Evolutionary conservation across 2,113 vertebrate species (phyloP).

Genomic region (Catharus bicknelli): DNA sequence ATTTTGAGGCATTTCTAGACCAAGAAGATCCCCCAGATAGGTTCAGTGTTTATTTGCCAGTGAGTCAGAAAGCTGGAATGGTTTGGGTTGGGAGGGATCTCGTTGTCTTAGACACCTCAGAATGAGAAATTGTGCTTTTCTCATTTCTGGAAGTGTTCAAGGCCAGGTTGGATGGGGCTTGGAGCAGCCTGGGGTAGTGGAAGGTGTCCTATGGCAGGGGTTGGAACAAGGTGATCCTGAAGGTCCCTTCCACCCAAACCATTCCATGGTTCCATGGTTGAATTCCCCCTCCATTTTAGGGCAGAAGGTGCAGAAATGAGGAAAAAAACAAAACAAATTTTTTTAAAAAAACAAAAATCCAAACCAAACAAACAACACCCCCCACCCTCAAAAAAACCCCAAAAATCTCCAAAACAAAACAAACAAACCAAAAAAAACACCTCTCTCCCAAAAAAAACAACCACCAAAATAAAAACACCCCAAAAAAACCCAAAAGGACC

Average conservation of each 20-base stretch:
- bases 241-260: neutral
- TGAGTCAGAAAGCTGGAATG: neutral
- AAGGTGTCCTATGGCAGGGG: neutral
- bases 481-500: no score
- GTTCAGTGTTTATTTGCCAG: neutral
- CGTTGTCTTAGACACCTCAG: rapidly evolving
- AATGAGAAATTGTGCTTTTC: neutral
- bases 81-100: neutral
- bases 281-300: neutral
- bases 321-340: neutral
- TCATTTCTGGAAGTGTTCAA: neutral
- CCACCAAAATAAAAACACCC: neutral
- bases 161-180: neutral
- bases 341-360: neutral
- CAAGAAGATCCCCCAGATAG: rapidly evolving
- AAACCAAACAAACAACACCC: no score
- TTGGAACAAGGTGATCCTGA: neutral
- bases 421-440: no score
- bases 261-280: neutral
- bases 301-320: neutral
- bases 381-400: neutral
- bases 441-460: neutral
- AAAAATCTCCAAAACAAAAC: no score
- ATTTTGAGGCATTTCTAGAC: neutral
- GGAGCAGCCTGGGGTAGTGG: neutral